Evolutionary conservation across 2,797 vertebrate species (phyloP).

Genomic region (Myotis vivesi): DNA sequence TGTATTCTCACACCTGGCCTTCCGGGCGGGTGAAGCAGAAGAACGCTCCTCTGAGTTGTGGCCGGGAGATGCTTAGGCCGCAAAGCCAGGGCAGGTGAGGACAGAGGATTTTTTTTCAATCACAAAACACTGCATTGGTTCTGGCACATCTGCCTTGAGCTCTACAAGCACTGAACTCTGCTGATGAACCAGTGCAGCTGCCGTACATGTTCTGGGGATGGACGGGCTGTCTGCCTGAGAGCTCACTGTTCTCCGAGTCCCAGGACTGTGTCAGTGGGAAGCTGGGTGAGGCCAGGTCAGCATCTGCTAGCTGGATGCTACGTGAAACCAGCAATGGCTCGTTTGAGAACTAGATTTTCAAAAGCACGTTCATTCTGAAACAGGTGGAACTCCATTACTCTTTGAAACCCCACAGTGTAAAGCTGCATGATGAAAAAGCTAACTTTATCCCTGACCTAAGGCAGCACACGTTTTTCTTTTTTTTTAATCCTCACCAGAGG

Average conservation of each 20-base stretch:
- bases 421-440: neutral
- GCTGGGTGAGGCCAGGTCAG: neutral
- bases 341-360: constrained; percentile 11
- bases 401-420: neutral
- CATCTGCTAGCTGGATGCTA: neutral
- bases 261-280: neutral
- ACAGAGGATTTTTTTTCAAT: neutral
- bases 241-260: neutral
- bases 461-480: neutral
- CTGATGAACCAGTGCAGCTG: neutral
- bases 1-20: neutral
- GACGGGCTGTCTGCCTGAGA: neutral
- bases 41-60: neutral
- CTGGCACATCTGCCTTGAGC: neutral
- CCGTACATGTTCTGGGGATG: neutral
- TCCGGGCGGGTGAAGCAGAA: neutral
- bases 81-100: neutral
- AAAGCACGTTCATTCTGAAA: neutral
- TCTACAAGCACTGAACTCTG: neutral
- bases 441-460: neutral
- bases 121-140: neutral
- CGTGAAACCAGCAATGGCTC: neutral
- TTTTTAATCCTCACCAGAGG: no score
- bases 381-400: neutral
- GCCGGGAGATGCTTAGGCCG: neutral